Evolutionary conservation across 2,797 vertebrate species (phyloP).

Genomic region (Rhinatrema bivittatum): DNA sequence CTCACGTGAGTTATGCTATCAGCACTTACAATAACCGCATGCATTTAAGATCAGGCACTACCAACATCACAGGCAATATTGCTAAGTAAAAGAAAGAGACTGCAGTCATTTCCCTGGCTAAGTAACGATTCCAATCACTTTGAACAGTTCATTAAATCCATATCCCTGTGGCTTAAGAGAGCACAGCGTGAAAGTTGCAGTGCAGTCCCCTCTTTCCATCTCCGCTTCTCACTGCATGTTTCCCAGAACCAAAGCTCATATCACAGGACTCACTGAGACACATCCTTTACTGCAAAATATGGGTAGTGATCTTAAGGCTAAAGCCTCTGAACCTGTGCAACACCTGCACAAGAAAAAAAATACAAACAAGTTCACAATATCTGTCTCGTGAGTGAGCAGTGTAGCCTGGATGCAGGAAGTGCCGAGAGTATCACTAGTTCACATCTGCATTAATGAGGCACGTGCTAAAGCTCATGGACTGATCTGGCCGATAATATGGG

Average conservation of each 20-base stretch:
- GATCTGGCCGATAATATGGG: too few relatives aligned
- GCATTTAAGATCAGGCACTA: too few relatives aligned
- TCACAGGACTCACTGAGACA: not conserved
- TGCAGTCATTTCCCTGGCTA: too few relatives aligned
- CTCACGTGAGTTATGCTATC: too few relatives aligned
- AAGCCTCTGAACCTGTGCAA: not conserved
- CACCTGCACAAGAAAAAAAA: conserved; percentile 14
- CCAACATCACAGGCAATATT: too few relatives aligned
- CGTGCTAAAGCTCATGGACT: too few relatives aligned
- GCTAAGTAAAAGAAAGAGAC: too few relatives aligned
- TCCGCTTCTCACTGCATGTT: too few relatives aligned
- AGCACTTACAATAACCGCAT: too few relatives aligned
- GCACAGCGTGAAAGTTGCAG: conserved; percentile 48
- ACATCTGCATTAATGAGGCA: too few relatives aligned
- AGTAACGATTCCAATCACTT: conserved; percentile 1
- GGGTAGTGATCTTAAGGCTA: conserved; percentile 1
- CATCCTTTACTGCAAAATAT: not conserved
- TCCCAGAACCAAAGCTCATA: conserved; percentile 3
- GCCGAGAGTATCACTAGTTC: too few relatives aligned
- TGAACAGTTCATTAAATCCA: conserved; percentile 35
- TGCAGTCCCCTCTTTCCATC: not conserved
- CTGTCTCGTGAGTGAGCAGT: not conserved
- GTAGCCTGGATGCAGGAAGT: too few relatives aligned
- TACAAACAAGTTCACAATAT: conserved; percentile 1
- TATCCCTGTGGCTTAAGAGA: conserved; percentile 53